These are phyloP conservation scores for Tetrapedia diversipes DNA, from an alignment of 2,888 invertebrate species.

Conservation along the genomic window DNA sequence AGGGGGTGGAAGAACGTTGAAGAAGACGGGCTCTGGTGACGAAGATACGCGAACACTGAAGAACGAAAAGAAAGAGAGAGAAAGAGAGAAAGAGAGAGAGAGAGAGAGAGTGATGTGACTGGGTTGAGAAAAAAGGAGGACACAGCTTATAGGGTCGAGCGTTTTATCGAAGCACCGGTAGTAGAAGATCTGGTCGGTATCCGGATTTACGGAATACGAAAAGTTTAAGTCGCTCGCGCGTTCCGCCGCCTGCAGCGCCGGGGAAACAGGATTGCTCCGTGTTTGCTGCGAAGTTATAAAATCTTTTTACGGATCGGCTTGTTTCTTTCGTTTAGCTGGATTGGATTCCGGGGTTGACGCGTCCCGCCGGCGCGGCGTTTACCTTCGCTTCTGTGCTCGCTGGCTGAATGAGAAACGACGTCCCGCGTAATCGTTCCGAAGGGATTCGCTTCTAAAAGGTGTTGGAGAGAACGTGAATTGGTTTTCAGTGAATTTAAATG, in stretches of 20 bases:
- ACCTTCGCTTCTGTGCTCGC: background rate
- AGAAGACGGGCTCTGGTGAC: conserved; percentile 20
- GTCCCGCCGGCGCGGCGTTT: background rate
- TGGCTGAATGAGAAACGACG: background rate
- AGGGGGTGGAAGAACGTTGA: conserved; percentile 32
- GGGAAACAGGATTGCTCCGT: conserved; percentile 40
- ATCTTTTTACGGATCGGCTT: conserved; percentile 41
- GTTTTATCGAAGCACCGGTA: conserved; percentile 45
- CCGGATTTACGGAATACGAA: conserved; percentile 53
- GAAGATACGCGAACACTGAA: conserved; percentile 5
- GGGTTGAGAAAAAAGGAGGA: background rate
- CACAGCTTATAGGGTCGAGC: conserved; percentile 51
- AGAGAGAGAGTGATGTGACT: background rate
- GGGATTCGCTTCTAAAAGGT: background rate
- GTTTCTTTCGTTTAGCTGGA: conserved; percentile 43
- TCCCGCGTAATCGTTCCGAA: background rate
- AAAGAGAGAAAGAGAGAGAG: background rate
- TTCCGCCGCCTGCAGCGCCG: background rate
- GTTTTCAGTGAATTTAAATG: background rate
- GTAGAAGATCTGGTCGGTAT: conserved; percentile 31
- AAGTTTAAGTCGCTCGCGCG: conserved; percentile 45
- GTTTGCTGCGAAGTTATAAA: conserved; percentile 39
- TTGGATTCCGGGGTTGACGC: conserved; percentile 28
- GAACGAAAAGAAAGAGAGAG: background rate
- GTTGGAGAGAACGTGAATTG: background rate